Percentiles rank a stretch among this genome's conserved stretches.
These are phyloP conservation scores for Ophonus ardosiacus DNA, from an alignment of 2,888 invertebrate genomes.

Conservation along the genomic window DNA sequence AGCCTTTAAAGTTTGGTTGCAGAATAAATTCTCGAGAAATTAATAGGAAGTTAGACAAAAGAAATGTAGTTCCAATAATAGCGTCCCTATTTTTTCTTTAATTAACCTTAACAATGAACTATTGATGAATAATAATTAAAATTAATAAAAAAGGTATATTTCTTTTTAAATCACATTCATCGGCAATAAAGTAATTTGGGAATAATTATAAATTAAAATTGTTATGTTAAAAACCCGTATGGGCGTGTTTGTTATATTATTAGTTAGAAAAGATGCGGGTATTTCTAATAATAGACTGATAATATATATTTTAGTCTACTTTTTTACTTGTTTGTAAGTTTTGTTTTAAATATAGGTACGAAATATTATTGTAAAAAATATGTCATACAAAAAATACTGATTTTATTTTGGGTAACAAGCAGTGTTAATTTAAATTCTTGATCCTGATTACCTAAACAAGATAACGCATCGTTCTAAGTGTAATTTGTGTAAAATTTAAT, in stretches of 20 bases:
- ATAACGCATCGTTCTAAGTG: conserved; percentile 16
- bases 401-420: conserved; percentile 1
- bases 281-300: conserved; percentile 25
- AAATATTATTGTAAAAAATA: not conserved
- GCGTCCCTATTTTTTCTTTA: conserved; percentile 30
- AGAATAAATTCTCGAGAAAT: not conserved
- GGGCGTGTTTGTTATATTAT: conserved; percentile 54
- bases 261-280: conserved; percentile 55
- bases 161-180: conserved; percentile 15
- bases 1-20: not conserved
- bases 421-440: conserved; percentile 27
- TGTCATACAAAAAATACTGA: not conserved
- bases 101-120: conserved; percentile 20
- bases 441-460: conserved; percentile 21
- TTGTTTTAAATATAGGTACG: no score
- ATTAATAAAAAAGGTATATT: conserved; percentile 21
- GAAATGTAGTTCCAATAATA: conserved; percentile 1
- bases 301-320: conserved; percentile 6
- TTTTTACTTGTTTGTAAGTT: not conserved
- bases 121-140: conserved; percentile 1
- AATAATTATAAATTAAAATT: conserved; percentile 31
- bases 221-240: conserved; percentile 61
- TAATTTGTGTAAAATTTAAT: conserved; percentile 50
- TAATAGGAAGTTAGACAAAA: not conserved
- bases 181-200: conserved; percentile 16